These are phyloP conservation scores for Aradus depressus DNA, from an alignment of 2,888 invertebrate species.

Conservation along the genomic window DNA sequence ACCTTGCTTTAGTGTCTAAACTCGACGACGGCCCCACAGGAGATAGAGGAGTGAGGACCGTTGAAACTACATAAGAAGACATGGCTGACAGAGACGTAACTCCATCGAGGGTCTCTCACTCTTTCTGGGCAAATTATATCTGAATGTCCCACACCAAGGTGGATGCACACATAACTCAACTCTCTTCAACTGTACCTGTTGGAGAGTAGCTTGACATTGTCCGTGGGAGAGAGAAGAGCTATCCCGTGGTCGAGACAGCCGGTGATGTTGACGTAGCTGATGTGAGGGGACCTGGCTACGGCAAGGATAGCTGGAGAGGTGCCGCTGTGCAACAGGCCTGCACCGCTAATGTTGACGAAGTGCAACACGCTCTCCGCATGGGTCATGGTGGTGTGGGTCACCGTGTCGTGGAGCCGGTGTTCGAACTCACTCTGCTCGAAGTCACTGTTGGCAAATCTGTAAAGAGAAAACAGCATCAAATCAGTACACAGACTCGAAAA, in stretches of 20 bases:
- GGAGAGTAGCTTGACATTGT: conserved; percentile 58
- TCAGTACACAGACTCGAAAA: background rate
- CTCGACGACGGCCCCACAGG: no score
- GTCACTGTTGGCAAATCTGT: conserved; percentile 71
- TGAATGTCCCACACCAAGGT: no score
- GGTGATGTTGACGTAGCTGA: conserved; percentile 70
- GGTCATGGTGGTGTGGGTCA: conserved; percentile 59
- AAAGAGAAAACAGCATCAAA: conserved; percentile 16
- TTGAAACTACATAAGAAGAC: no score
- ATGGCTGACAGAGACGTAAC: no score
- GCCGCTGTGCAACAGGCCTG: conserved; percentile 90
- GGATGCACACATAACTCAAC: no score
- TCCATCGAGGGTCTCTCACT: no score
- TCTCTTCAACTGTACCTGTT: no score
- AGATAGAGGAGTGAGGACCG: no score
- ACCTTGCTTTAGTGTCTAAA: no score
- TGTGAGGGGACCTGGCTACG: conserved; percentile 72
- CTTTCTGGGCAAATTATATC: no score
- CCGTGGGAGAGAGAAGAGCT: conserved; percentile 78
- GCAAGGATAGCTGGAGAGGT: conserved; percentile 86
- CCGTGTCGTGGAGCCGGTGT: conserved; percentile 66
- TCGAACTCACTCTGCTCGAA: conserved; percentile 79
- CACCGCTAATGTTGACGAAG: conserved; percentile 74
- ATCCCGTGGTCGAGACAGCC: conserved; percentile 84
- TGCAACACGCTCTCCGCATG: conserved; percentile 66